phyloP scores from a whole-genome alignment of 2,888 invertebrate genomes.

The Apomyelois bistriatella region DNA sequence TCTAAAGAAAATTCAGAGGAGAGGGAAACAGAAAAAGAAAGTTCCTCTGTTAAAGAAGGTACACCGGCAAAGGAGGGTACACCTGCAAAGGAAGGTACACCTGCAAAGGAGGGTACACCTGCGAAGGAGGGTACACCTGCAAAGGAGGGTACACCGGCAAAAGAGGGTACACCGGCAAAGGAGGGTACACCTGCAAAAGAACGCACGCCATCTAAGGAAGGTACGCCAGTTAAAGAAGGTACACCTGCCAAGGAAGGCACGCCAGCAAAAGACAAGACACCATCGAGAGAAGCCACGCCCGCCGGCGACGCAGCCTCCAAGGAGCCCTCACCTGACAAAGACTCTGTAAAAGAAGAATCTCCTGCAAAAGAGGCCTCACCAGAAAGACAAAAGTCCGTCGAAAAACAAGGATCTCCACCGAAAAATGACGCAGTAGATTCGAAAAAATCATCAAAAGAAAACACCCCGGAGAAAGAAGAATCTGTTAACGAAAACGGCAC shows the following conservation, averaged over 20 bases:
- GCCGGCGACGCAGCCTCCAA: conserved; percentile 25
- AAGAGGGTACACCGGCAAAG: conserved; percentile 37
- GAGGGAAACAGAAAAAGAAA: conserved; percentile 38
- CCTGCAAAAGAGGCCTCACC: conserved; percentile 32
- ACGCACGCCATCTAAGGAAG: conserved; percentile 30
- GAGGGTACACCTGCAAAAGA: conserved; percentile 37
- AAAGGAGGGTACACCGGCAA: conserved; percentile 32
- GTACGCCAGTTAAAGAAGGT: conserved; percentile 24
- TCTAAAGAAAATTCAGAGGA: conserved; percentile 56
- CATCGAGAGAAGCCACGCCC: conserved; percentile 30
- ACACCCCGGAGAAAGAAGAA: conserved; percentile 50
- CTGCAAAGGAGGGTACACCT: conserved; percentile 31
- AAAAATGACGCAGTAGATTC: conserved; percentile 43
- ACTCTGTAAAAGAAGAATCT: conserved; percentile 22
- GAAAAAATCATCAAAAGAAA: conserved; percentile 50
- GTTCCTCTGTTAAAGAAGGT: conserved; percentile 31
- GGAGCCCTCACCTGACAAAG: conserved; percentile 23
- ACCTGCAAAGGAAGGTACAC: conserved; percentile 36
- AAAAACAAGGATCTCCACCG: conserved; percentile 41
- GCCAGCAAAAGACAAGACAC: conserved; percentile 30
- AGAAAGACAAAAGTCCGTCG: conserved; percentile 47
- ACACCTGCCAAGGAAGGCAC: conserved; percentile 25
- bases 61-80: conserved; percentile 29
- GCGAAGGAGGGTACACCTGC: conserved; percentile 29
- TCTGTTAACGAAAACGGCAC: conserved; percentile 63